A percentile compares a stretch with the other conserved stretches of the same genome.
Evolutionary conservation across 2,888 invertebrate species (phyloP).

Genomic region (Tenthredo scrophulariae): DNA sequence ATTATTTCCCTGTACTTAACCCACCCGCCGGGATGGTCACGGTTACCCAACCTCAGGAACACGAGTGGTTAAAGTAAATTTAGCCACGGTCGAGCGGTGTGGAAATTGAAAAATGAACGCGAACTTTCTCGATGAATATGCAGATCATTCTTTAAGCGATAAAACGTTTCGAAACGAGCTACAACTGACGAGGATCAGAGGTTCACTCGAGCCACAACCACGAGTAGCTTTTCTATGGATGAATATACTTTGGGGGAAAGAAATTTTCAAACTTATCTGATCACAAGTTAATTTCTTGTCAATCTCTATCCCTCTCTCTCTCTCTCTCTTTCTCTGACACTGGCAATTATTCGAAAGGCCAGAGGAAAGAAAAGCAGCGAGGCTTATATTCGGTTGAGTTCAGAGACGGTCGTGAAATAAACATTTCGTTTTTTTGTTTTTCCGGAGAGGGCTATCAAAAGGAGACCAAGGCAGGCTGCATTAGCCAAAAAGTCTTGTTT

Average conservation of each 20-base stretch:
- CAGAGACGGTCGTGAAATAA: conserved; percentile 47
- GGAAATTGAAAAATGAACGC: conserved; percentile 68
- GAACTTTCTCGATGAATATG: conserved; percentile 68
- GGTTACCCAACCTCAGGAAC: conserved; percentile 20
- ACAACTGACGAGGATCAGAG: conserved; percentile 31
- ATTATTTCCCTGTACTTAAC: conserved; percentile 41
- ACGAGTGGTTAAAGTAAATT: conserved; percentile 50
- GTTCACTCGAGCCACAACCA: neutral
- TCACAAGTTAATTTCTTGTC: neutral
- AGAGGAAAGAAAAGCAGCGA: neutral
- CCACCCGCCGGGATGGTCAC: conserved; percentile 45
- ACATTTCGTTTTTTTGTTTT: conserved; percentile 42
- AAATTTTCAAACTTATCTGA: conserved; percentile 13
- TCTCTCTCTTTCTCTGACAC: neutral
- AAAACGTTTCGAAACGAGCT: conserved; percentile 47
- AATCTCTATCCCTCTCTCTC: neutral
- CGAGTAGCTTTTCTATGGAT: neutral
- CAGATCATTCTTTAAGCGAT: conserved; percentile 62
- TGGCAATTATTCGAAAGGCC: neutral
- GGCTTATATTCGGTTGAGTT: conserved; percentile 16
- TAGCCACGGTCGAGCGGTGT: conserved; percentile 49
- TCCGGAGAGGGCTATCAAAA: conserved; percentile 43
- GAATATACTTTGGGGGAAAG: neutral
- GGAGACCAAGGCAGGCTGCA: conserved; percentile 43
- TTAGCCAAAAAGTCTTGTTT: conserved; percentile 53